Evolutionary conservation across 2,113 vertebrate species (phyloP), one percentile per base, ranked within the genome.

Genomic region (Rattus rattus): DNA sequence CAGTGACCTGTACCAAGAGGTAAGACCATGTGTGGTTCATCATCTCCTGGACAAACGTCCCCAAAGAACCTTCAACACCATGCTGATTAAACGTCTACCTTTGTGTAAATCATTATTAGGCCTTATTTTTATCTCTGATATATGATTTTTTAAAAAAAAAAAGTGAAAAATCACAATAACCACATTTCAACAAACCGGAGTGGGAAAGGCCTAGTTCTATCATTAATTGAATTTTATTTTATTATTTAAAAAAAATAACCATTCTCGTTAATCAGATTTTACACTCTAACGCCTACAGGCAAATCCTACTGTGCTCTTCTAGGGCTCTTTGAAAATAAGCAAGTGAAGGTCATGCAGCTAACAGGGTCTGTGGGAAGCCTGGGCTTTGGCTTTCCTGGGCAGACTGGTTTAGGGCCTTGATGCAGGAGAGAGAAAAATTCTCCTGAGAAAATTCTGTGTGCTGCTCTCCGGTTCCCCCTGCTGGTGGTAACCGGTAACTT

Each of bases 1-100:
- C 92, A 99, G 99, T 86, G 99, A 99, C 98, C 99, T 99, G 63
- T 99, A 99, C 98, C 99, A 99, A 96, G 99, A 99, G 99, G 99
- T 99, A 98, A 98, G 98, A 56, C 26, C 19, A 0, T 39, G 6
- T 33, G 39, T 85, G 17, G 22, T 43, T 61, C 28, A 92, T 65
- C 14, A 28, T 76, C 84, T 14, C 20, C 20, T 20, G 24, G 5
- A 13, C 59, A 77, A 61, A 59, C 11, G 83, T 65, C 61, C 63
- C 47, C 13, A 65, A 84, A 80, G 79, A 76, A 83, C 70, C 59
- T 59, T 80, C 17, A 59, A n/a, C 39, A 77, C 5, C 22, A 5
- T 75, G 39, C 49, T 19, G 16, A 26, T 73, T 93, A 80, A 72
- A 52, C 39, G 94, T 90, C 80, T 12, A n/a, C 77, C 88, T 92